Evolutionary conservation across 2,888 invertebrate genomes (phyloP).

Genomic region (Palloptera scutellata): DNA sequence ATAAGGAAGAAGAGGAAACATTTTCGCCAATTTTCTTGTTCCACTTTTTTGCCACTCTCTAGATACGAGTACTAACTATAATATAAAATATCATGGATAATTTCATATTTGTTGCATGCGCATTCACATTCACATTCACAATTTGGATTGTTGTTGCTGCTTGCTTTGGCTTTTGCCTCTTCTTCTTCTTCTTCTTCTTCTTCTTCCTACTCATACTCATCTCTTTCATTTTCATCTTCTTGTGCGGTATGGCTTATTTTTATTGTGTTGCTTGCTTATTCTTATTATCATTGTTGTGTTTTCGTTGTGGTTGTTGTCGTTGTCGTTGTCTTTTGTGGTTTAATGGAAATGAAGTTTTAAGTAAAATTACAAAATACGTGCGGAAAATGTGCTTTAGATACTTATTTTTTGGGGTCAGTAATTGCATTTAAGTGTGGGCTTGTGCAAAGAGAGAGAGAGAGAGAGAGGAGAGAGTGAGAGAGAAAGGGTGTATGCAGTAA

Average conservation of each 20-base stretch:
- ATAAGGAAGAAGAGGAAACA: conserved; percentile 21
- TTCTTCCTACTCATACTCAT: too few relatives aligned
- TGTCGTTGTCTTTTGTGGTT: conserved; percentile 37
- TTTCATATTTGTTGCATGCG: conserved; percentile 16
- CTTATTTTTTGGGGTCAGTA: too few relatives aligned
- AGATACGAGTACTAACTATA: too few relatives aligned
- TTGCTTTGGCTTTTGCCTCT: too few relatives aligned
- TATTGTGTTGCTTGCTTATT: background rate
- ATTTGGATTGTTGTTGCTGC: conserved; percentile 14
- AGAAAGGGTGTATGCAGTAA: conserved; percentile 24
- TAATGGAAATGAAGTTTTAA: conserved; percentile 44
- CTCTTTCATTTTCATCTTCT: too few relatives aligned
- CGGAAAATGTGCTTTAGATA: background rate
- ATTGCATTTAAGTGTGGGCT: too few relatives aligned
- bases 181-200: too few relatives aligned
- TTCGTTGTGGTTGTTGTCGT: conserved; percentile 31
- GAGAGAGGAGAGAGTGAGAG: too few relatives aligned
- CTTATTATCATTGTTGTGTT: conserved; percentile 22
- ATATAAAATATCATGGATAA: conserved; percentile 16
- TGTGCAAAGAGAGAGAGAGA: too few relatives aligned
- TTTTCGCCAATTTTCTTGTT: conserved; percentile 28
- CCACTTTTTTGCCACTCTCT: background rate
- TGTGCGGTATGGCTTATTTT: background rate
- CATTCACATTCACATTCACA: conserved; percentile 8
- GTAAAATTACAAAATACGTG: conserved; percentile 44